Conservation (phyloP, 1,140 invertebrate species). For the Agraylea sexmaculata region DNA sequence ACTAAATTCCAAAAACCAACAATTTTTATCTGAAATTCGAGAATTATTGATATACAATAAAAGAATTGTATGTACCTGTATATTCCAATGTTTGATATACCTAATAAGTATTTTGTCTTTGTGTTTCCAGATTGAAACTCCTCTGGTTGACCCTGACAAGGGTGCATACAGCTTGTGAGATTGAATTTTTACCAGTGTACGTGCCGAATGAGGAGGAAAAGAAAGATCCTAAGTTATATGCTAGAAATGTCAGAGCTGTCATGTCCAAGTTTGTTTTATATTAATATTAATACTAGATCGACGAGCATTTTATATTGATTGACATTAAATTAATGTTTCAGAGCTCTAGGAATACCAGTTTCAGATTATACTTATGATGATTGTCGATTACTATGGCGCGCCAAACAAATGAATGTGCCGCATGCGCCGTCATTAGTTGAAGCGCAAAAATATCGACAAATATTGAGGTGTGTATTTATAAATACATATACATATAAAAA, state of each 20-base stretch:
- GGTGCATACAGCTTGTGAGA: conserved; percentile 80
- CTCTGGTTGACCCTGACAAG: conserved; percentile 87
- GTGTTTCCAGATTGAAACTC: conserved; percentile 58
- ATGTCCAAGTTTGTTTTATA: conserved; percentile 75
- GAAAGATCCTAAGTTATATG: conserved; percentile 78
- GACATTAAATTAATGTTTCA: too few species aligned
- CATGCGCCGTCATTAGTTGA: conserved; percentile 62
- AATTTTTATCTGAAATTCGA: too few species aligned
- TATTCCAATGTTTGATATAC: too few species aligned
- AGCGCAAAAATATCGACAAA: conserved; percentile 58
- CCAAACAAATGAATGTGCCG: conserved; percentile 69
- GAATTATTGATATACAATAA: too few species aligned
- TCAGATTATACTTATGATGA: conserved; percentile 91
- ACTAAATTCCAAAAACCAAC: too few species aligned
- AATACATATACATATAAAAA: conserved; percentile 11
- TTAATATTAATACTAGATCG: not conserved
- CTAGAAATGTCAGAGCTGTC: conserved; percentile 75
- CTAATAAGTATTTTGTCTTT: too few species aligned
- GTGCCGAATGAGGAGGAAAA: conserved; percentile 77
- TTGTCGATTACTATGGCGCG: conserved; percentile 70
- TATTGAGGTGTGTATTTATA: conserved; percentile 46
- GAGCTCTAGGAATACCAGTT: conserved; percentile 68
- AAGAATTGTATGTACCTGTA: too few species aligned
- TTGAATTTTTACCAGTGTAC: conserved; percentile 92
- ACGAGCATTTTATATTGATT: too few species aligned